Base-by-base conservation (phyloP, 2,888 invertebrate species). In the Syrista parreyssii region DNA sequence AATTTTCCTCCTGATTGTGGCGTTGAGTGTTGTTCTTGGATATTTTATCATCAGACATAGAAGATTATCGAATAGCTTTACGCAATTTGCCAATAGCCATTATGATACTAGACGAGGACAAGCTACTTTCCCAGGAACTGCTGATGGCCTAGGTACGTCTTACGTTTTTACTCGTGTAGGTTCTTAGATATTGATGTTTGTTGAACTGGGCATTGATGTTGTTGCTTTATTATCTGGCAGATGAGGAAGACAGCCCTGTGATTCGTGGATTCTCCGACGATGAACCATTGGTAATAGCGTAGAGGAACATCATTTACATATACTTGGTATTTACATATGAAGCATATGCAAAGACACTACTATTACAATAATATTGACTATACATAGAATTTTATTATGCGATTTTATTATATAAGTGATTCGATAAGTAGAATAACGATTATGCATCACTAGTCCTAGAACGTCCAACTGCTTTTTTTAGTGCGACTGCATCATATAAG, bases 241-340 rank as follows among this genome's bases (percentile, higher is more conserved):
- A 97, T 88, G 97, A 97, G 84, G 96, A 97, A 88, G 96, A 97
- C 88, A 95, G 96, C 86, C 98, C 98, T 68, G 96, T 97, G 84
- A 97, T 98, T 88, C 95, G 96, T 89, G 97, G 97, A 36, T 98
- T 98, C 92, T 96, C 97, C 0, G 98, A 98, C 91, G 98, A 98
- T 91, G 98, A 98, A 92, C 98, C 98, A 78, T 93, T 98, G 85
- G 97, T 98, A 86, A 96, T 98, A 91, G 97, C 97, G 86, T 98
- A 94, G 94, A 87, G 1, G 74, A 69, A 77, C 76, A 79, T 76
- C 23, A 68, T n/a, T 68, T 73, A 78, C 68, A 75, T 77, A 76
- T 75, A 77, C 73, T 78, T 76, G 80, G 80, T 78, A 75, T 83
- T 79, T 82, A 85, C 78, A 79, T 83, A 81, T 79, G 83, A 85